Conservation (phyloP, 2,888 invertebrate genomes). For the Pseudanteris insignis region DNA sequence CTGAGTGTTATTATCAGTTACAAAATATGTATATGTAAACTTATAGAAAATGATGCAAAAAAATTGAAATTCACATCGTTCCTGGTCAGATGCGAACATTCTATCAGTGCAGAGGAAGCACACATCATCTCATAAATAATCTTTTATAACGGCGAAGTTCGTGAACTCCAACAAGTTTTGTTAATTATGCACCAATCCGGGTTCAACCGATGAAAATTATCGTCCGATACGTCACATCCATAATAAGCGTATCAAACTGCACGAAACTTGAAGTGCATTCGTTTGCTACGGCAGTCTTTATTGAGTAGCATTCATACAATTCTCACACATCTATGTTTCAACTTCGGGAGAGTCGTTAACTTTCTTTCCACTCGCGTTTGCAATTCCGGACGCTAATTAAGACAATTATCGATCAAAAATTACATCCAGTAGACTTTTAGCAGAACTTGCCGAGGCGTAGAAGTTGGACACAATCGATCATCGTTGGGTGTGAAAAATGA, state of each 20-base stretch:
- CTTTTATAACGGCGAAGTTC: constrained; percentile 20
- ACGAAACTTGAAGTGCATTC: constrained; percentile 35
- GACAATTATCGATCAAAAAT: constrained; percentile 28
- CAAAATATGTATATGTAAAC: too few relatives aligned
- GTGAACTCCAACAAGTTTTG: constrained; percentile 13
- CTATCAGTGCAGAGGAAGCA: constrained; percentile 7
- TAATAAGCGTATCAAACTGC: constrained; percentile 29
- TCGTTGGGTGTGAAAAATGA: constrained; percentile 1
- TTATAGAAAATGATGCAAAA: too few relatives aligned
- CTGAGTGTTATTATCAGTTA: too few relatives aligned
- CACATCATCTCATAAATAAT: too few relatives aligned
- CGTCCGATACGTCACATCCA: constrained; percentile 28
- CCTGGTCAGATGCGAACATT: constrained; percentile 9
- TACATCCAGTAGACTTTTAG: constrained; percentile 7
- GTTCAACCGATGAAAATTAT: constrained; percentile 27
- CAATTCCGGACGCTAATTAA: constrained; percentile 24
- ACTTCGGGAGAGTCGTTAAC: constrained; percentile 33
- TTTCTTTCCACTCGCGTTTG: constrained; percentile 3
- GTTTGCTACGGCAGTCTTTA: constrained; percentile 14
- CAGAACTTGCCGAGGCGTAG: constrained; percentile 3
- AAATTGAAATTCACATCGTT: constrained; percentile 8
- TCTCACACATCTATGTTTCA: constrained; percentile 37
- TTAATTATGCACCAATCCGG: constrained; percentile 19
- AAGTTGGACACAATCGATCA: neutral
- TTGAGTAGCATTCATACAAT: constrained; percentile 21